A percentile compares a stretch with the other conserved stretches of the same genome.
Conservation (phyloP, 2,113 vertebrate genomes). For the Daubentonia madagascariensis region DNA sequence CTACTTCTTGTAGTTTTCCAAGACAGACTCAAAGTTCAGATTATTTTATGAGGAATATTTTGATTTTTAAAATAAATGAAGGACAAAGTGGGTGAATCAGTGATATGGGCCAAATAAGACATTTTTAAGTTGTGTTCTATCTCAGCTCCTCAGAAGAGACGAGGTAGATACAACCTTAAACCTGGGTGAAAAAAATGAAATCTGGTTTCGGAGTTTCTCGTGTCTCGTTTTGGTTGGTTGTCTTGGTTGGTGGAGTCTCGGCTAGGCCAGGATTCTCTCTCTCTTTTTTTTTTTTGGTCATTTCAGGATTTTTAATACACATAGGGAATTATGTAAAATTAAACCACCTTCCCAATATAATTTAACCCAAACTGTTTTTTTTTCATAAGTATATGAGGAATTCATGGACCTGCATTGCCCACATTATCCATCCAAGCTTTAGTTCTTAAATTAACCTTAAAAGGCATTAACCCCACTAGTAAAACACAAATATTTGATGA, state of each 20-base stretch:
- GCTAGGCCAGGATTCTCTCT: no score
- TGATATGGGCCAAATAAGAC: neutral
- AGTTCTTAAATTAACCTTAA: neutral
- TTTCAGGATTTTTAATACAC: neutral
- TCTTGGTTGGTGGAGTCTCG: neutral
- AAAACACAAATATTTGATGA: neutral
- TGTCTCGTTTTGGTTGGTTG: neutral
- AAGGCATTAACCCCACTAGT: neutral
- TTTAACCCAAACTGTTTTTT: neutral
- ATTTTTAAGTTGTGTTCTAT: neutral
- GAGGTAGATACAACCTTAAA: neutral
- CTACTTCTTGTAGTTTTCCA: fast-evolving
- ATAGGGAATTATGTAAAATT: neutral
- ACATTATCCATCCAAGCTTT: neutral
- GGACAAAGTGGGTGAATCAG: neutral
- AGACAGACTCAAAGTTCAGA: neutral
- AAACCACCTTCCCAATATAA: neutral
- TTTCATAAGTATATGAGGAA: neutral
- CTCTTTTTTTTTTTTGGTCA: no score
- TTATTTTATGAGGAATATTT: neutral
- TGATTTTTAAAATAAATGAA: neutral
- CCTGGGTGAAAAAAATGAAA: neutral
- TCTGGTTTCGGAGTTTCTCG: neutral
- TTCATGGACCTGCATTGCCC: neutral
- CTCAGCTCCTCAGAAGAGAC: neutral